Evolutionary conservation across 2,888 invertebrate species (phyloP), one percentile per base, ranked within the genome.

Genomic region (Falcaria lacertinaria): DNA sequence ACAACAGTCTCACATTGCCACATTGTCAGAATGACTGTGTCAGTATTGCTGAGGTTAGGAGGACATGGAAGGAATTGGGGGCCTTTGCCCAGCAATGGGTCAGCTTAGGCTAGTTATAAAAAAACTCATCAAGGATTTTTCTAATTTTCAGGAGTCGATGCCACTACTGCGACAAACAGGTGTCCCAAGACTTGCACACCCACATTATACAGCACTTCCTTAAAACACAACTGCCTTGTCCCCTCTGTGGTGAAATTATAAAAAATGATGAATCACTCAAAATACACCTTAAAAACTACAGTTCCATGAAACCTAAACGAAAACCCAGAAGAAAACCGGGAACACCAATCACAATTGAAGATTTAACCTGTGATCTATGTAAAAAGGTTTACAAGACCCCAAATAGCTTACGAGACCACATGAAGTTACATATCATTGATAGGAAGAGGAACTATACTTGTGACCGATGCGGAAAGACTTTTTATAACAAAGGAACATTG

Each of bases 381-480:
- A 73, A 81, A 39, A 87, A 87, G 45, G 73, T 86, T 0, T 87
- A 86, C 4, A 87, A 87, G 55, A 83, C 71, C 22, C 70, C 69
- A 0, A 72, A 72, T 47, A 72, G 71, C 33, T 47, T 65, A 1
- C 45, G 66, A 1, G 86, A 91, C 15, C 94, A 94, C 50, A 91
- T 91, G 44, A 91, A 91, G 57, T 77, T 91, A 0, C 92, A 94
- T 33, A 60, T 70, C 42, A 77, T 85, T 7, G 91, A 89, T 52
- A 70, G 86, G 2, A 79, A 79, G 52, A 63, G 78, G 25, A 77
- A 89, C 32, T 87, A 86, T 44, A 85, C 89, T 0, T 89, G 89
- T 41, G 89, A 89, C 19, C 57, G 86, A 1, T 89, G 89, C 6
- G 88, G 89, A 0, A 89, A 89, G 60, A 85, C 79, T 60, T 89